Conservation (phyloP, 2,888 invertebrate species). For the Thysanoteuthis rhombus region DNA sequence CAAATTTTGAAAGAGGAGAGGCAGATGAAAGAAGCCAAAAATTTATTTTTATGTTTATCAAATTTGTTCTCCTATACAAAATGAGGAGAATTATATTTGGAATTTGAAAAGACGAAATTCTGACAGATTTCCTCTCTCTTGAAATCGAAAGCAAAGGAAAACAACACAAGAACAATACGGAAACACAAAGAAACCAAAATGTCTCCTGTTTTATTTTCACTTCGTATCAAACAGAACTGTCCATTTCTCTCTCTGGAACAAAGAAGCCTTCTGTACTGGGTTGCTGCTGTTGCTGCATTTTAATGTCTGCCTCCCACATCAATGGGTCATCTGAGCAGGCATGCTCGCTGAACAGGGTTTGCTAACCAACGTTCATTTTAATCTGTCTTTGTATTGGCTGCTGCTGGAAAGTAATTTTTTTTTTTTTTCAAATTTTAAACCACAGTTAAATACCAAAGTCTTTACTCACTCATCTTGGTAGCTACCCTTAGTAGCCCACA, state of each 20-base stretch:
- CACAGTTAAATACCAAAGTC: too few relatives aligned
- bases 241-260: neutral
- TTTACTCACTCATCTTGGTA: neutral
- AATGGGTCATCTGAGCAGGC: neutral
- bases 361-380: neutral
- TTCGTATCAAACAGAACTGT: neutral
- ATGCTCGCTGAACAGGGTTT: neutral
- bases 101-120: neutral
- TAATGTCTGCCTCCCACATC: neutral
- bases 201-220: neutral
- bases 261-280: neutral
- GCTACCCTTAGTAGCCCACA: neutral
- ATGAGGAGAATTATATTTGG: neutral
- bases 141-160: neutral
- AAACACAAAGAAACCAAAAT: neutral
- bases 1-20: neutral
- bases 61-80: neutral
- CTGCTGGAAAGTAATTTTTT: too few relatives aligned
- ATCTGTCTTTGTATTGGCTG: too few relatives aligned
- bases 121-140: neutral
- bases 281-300: neutral
- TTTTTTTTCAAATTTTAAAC: too few relatives aligned
- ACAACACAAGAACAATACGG: neutral
- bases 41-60: conserved; percentile 12
- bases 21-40: neutral